Conservation (phyloP, 2,113 vertebrate species). For the Tauraco erythrolophus region DNA sequence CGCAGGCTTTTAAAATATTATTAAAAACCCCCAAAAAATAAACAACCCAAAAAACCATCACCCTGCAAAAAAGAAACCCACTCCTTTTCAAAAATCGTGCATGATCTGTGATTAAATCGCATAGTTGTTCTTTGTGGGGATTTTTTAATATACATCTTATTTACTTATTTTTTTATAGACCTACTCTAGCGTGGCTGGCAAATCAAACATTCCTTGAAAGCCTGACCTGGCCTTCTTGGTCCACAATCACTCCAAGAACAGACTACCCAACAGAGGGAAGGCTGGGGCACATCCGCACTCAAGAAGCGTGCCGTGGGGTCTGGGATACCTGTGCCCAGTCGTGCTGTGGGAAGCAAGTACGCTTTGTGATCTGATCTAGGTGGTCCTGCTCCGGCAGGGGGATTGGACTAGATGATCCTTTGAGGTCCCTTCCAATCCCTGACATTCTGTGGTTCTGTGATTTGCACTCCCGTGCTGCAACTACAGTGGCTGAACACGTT, state of each 20-base stretch:
- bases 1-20: too few relatives aligned
- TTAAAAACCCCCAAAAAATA: too few relatives aligned
- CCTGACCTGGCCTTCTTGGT: neutral
- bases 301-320: fast-evolving
- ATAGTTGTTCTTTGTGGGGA: neutral
- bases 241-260: neutral
- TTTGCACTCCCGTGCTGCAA: neutral
- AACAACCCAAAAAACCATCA: too few relatives aligned
- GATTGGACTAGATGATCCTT: too few relatives aligned
- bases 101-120: neutral
- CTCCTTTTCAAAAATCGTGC: neutral
- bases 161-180: neutral
- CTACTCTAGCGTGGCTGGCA: neutral
- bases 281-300: neutral
- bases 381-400: too few relatives aligned
- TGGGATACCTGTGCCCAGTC: neutral
- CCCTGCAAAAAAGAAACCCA: neutral
- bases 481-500: neutral
- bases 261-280: neutral
- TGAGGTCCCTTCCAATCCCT: too few relatives aligned
- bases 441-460: too few relatives aligned
- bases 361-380: too few relatives aligned
- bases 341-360: neutral
- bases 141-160: neutral
- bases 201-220: neutral